These are phyloP conservation scores for Eira barbara DNA, from an alignment of 2,113 vertebrate species.

Conservation along the genomic window DNA sequence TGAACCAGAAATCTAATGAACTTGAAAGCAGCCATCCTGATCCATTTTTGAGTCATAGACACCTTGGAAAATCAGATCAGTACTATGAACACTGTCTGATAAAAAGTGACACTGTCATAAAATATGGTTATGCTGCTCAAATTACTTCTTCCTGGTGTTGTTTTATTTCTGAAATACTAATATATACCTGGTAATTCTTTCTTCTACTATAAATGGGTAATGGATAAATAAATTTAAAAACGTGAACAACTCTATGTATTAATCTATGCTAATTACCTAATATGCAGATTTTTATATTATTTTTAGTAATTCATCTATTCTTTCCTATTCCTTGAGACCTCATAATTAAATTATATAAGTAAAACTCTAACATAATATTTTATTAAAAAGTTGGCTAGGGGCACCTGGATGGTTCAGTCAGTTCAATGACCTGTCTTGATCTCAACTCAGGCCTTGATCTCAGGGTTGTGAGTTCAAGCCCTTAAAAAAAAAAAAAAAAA, in stretches of 20 bases:
- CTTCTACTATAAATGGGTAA: neutral
- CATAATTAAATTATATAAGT: neutral
- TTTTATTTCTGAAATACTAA: conserved; percentile 41
- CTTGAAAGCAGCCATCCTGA: neutral
- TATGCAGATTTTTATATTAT: neutral
- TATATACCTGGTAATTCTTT: neutral
- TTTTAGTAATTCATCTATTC: neutral
- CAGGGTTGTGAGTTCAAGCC: neutral
- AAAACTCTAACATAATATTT: neutral
- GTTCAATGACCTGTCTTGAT: neutral
- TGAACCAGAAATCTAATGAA: neutral
- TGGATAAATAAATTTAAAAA: neutral
- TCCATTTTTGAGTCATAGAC: neutral
- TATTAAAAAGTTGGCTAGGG: neutral
- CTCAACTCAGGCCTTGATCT: neutral
- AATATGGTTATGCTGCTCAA: neutral
- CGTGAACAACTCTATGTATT: neutral
- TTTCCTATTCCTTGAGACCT: neutral
- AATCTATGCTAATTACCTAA: neutral
- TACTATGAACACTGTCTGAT: neutral
- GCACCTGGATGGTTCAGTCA: neutral
- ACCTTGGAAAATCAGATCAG: neutral
- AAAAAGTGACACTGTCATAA: neutral
- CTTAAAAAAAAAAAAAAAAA: neutral
- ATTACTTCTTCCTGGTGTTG: neutral